Evolutionary conservation across 2,888 invertebrate genomes (phyloP), one percentile per base, ranked within the genome.

Genomic region (Erebia epiphron): DNA sequence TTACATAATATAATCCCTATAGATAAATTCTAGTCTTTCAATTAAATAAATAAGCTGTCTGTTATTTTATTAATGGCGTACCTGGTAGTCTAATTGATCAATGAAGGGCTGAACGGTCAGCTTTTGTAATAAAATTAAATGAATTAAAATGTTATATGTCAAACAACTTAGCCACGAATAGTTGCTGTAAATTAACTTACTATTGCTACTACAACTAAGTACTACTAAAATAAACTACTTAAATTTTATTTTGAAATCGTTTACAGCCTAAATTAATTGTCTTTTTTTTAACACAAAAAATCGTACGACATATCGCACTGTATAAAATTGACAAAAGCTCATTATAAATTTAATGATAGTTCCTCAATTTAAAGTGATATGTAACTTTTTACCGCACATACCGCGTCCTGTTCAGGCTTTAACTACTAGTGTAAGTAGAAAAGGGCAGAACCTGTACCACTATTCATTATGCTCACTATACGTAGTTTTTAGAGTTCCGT

Each of bases 291-390:
- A n/a, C 35, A 35, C 13, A 21, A 43, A 2, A 63, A 58, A 64
- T 67, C 67, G 57, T 68, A 54, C 67, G 71, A 73, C 16, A 72
- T 46, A 65, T 73, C 74, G 70, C 41, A 58, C 13, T 9, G 35
- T 66, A 13, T 69, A 67, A 63, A 35, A 35, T 35, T 35, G 5
- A 7, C 5, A 35, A 35, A 52, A 61, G 11, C 10, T n/a, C 10
- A 50, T 16, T n/a, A 54, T n/a, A 46, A 66, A 56, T 43, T 66
- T 71, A 71, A 69, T 54, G 65, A 49, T 64, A 74, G 69, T 71
- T 75, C 70, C 69, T 71, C 73, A 75, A 73, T 75, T 73, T 72
- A 21, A 77, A 77, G 71, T 76, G 72, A 72, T 65, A 70, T 71
- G 67, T 73, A 61, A 63, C 52, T 73, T 76, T 77, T 75, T 76